phyloP scores from a whole-genome alignment of 2,888 invertebrate genomes.

The Agrotis segetum region DNA sequence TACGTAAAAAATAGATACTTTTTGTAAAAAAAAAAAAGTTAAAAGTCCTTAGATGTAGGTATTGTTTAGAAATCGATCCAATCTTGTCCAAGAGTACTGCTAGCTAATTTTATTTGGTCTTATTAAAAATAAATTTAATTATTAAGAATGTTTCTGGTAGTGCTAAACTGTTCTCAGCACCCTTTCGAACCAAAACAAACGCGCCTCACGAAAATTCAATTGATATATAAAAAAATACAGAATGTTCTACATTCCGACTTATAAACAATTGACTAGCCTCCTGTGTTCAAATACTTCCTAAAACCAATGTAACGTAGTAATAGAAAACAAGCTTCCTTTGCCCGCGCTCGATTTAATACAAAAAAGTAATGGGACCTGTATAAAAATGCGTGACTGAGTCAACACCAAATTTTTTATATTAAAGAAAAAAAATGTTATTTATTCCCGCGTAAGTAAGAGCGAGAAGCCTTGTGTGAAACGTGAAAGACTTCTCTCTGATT shows the following conservation, averaged over 20 bases:
- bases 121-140: neutral
- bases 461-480: constrained; percentile 46
- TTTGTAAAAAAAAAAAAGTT: neutral
- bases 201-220: constrained; percentile 39
- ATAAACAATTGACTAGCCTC: constrained; percentile 78
- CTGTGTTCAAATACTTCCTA: constrained; percentile 81
- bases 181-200: constrained; percentile 16
- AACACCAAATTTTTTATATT: constrained; percentile 85
- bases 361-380: constrained; percentile 82
- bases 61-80: neutral
- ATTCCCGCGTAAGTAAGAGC: constrained; percentile 60
- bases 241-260: constrained; percentile 61
- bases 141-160: neutral
- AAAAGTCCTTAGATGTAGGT: too few relatives aligned
- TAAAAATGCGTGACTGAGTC: constrained; percentile 83
- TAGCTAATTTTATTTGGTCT: neutral
- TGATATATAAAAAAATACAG: constrained; percentile 30
- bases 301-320: constrained; percentile 66
- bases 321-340: constrained; percentile 65
- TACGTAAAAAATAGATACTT: neutral
- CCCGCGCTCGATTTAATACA: constrained; percentile 69
- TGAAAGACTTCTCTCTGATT: constrained; percentile 52
- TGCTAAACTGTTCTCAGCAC: constrained; percentile 24
- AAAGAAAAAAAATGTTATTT: constrained; percentile 59
- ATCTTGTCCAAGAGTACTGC: neutral